Conservation (phyloP, 2,888 invertebrate genomes). For the Hoplodrina ambigua region DNA sequence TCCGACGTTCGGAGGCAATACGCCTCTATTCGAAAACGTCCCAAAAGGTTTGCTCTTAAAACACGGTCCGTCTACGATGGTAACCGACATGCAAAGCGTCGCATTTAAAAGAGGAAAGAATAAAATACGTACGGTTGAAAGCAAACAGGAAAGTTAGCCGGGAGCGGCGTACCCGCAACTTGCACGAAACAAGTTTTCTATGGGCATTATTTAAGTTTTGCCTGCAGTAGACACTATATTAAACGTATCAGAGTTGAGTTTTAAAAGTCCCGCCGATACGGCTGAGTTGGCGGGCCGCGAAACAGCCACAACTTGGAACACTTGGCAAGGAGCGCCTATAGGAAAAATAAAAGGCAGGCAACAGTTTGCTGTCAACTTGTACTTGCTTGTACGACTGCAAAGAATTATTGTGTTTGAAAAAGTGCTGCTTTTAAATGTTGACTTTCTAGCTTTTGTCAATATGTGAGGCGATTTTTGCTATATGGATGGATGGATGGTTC, state of each 20-base stretch:
- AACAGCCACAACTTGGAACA: constrained; percentile 80
- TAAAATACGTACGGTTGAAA: constrained; percentile 79
- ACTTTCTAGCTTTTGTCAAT: constrained; percentile 26
- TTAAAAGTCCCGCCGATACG: constrained; percentile 83
- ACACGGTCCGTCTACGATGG: constrained; percentile 78
- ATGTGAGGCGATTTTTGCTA: background rate
- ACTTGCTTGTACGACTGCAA: constrained; percentile 64
- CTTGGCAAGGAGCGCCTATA: constrained; percentile 84
- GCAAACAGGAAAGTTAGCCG: constrained; percentile 83
- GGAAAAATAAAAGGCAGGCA: constrained; percentile 86
- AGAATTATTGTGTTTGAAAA: constrained; percentile 67
- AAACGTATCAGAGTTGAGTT: constrained; percentile 84
- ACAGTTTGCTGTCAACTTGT: constrained; percentile 77
- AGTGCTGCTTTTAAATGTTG: constrained; percentile 52
- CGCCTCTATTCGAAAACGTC: constrained; percentile 81
- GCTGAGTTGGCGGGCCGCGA: constrained; percentile 81
- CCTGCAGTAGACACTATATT: constrained; percentile 82
- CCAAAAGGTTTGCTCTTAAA: constrained; percentile 83
- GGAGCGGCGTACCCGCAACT: constrained; percentile 72
- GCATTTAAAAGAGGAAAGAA: constrained; percentile 82
- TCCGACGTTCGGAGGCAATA: constrained; percentile 79
- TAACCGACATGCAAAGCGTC: constrained; percentile 84
- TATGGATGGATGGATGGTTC: background rate
- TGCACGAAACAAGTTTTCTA: constrained; percentile 82
- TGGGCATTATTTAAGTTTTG: constrained; percentile 86